Evolutionary conservation across 1,140 invertebrate genomes (phyloP).

Genomic region (Lasioglossum baleicum): DNA sequence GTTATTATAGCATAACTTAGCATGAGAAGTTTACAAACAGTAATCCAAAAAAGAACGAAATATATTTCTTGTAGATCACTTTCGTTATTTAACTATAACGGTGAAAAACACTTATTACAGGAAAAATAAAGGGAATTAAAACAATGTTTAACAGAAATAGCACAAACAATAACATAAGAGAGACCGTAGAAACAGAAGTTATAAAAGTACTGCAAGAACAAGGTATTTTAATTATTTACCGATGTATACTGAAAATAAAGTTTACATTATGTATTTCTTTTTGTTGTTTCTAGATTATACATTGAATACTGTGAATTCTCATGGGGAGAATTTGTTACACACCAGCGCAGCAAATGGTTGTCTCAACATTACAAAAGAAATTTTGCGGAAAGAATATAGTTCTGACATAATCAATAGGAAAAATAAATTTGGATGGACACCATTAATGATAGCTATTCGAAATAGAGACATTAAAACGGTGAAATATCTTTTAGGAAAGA

Average conservation of each 20-base stretch:
- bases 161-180: background rate
- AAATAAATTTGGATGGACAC: slow-evolving; percentile 81
- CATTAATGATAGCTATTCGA: slow-evolving; percentile 80
- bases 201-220: slow-evolving; percentile 25
- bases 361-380: slow-evolving; percentile 59
- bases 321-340: slow-evolving; percentile 75
- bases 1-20: background rate
- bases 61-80: slow-evolving; percentile 13
- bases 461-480: slow-evolving; percentile 76
- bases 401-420: slow-evolving; percentile 59
- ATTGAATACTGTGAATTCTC: slow-evolving; percentile 72
- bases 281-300: slow-evolving; percentile 64
- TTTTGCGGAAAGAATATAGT: slow-evolving; percentile 62
- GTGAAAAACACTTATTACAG: background rate
- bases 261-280: background rate
- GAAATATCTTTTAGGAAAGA: slow-evolving; percentile 73
- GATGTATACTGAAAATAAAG: background rate
- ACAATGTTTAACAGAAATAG: slow-evolving; percentile 16
- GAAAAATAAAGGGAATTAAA: background rate
- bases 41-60: background rate
- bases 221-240: slow-evolving; percentile 29
- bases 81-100: background rate
- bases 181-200: slow-evolving; percentile 28
- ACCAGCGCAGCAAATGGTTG: slow-evolving; percentile 71
- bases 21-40: slow-evolving; percentile 18